Conservation (phyloP, 2,888 invertebrate species). For the Stictocephala bisonia region DNA sequence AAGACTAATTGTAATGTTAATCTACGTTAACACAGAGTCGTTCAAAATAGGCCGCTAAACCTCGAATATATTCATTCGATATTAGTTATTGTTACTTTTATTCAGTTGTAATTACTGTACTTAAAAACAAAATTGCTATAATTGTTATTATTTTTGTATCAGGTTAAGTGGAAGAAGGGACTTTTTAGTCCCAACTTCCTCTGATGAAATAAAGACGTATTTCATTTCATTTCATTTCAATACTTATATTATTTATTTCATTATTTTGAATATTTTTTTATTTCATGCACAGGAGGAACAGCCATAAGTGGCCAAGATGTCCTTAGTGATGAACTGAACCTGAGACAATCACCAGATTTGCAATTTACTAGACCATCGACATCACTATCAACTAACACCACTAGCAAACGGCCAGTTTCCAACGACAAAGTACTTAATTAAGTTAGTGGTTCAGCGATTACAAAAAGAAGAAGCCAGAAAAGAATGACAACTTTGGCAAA, state of each 20-base stretch:
- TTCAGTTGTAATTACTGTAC: too few species aligned
- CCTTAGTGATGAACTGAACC: neutral
- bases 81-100: too few species aligned
- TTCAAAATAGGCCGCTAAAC: too few species aligned
- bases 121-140: too few species aligned
- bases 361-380: neutral
- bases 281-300: neutral
- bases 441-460: neutral
- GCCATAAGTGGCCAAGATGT: slow-evolving; percentile 3
- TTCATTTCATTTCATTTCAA: too few species aligned
- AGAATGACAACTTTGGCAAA: neutral
- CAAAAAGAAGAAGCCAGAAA: neutral
- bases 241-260: neutral
- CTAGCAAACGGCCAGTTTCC: neutral
- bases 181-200: too few species aligned
- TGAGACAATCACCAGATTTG: neutral
- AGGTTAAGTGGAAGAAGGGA: too few species aligned
- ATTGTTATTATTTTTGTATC: too few species aligned
- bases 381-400: neutral
- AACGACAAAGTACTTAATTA: neutral
- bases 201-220: too few species aligned
- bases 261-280: too few species aligned
- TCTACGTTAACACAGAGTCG: too few species aligned
- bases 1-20: neutral
- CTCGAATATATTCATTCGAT: too few species aligned